Percentiles rank a stretch among this genome's conserved stretches.
Conservation (phyloP, 1,140 invertebrate genomes). For the Lethrus apterus region DNA sequence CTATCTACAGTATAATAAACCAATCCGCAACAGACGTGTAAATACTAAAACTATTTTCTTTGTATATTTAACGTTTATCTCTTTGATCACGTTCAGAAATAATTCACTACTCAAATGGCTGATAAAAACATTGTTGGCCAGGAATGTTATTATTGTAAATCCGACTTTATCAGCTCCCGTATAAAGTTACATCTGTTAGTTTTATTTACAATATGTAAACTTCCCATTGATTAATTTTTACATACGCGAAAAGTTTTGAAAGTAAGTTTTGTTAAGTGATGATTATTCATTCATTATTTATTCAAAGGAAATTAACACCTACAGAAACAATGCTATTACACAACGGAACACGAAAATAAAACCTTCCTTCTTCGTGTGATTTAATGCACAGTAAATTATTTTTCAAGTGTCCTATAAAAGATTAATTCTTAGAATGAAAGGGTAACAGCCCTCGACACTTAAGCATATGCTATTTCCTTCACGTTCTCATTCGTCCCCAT, state of each 20-base stretch:
- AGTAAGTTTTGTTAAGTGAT: neutral
- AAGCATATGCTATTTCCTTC: constrained; percentile 17
- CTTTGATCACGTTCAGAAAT: too few relatives aligned
- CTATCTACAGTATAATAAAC: neutral
- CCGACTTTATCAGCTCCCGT: too few relatives aligned
- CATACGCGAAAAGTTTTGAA: neutral
- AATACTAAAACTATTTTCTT: neutral
- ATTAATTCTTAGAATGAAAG: constrained; percentile 10
- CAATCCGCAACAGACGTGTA: neutral
- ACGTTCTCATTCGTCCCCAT: constrained; percentile 6
- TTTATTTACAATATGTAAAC: too few relatives aligned
- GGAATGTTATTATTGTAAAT: too few relatives aligned
- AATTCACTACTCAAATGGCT: too few relatives aligned
- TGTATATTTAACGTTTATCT: too few relatives aligned
- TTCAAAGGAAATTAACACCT: neutral
- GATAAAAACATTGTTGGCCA: too few relatives aligned
- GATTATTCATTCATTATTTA: neutral
- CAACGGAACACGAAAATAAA: too few relatives aligned
- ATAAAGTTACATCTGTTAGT: too few relatives aligned
- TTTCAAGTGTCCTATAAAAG: neutral
- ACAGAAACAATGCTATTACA: neutral
- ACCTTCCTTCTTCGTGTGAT: too few relatives aligned
- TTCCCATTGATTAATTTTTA: too few relatives aligned
- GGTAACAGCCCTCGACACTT: constrained; percentile 9
- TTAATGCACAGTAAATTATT: neutral